Evolutionary conservation across 1,140 invertebrate species (phyloP).

Genomic region (Zelostemma sp.): DNA sequence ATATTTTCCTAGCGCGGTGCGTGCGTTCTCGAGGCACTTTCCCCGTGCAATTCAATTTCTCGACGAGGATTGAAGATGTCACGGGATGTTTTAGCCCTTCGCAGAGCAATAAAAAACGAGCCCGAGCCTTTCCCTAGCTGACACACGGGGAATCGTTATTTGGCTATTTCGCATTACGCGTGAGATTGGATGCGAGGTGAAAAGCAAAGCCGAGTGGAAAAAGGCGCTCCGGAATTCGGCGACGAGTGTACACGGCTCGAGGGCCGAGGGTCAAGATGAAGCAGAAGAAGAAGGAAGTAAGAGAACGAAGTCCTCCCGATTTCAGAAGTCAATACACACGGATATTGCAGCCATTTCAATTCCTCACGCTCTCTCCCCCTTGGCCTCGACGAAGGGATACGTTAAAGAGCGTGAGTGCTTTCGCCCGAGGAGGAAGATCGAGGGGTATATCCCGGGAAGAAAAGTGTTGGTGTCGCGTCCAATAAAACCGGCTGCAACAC

Average conservation of each 20-base stretch:
- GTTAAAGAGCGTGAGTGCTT: conserved; percentile 34
- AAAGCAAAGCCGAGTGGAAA: conserved; percentile 19
- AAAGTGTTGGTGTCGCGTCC: conserved; percentile 47
- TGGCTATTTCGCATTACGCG: conserved; percentile 26
- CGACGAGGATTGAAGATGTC: conserved; percentile 4
- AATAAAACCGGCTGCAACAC: conserved; percentile 58
- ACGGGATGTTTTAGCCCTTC: conserved; percentile 1
- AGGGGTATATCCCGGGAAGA: background rate
- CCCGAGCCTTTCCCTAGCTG: conserved; percentile 13
- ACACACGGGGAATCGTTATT: conserved; percentile 18
- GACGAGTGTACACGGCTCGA: conserved; percentile 11
- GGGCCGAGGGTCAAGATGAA: conserved; percentile 4
- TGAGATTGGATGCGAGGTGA: too few relatives aligned
- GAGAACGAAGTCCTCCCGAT: conserved; percentile 51
- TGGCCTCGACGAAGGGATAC: conserved; percentile 10
- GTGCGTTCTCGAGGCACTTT: background rate
- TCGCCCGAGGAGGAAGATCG: conserved; percentile 14
- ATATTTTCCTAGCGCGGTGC: conserved; percentile 16
- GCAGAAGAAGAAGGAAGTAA: background rate
- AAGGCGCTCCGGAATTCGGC: conserved; percentile 28
- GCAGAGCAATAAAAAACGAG: conserved; percentile 18
- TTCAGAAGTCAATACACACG: conserved; percentile 62
- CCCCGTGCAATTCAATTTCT: conserved; percentile 24
- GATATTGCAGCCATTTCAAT: conserved; percentile 64
- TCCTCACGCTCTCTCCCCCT: too few relatives aligned